Conservation (phyloP, 2,888 invertebrate species). For the Acanthoscelides obtectus region DNA sequence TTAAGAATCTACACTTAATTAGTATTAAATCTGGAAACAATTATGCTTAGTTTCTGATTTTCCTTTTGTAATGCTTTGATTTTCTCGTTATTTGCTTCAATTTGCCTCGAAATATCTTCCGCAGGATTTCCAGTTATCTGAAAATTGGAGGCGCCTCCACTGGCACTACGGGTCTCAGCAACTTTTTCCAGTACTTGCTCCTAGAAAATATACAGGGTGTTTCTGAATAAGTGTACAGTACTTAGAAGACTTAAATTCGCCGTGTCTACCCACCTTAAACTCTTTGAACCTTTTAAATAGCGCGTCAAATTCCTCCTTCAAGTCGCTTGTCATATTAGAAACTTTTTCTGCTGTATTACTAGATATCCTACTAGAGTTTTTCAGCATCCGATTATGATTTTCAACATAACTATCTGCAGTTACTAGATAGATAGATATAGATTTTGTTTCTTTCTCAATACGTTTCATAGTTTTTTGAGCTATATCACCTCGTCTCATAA, state of each 20-base stretch:
- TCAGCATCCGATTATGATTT: too few relatives aligned
- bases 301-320: neutral
- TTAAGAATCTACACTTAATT: neutral
- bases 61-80: slow-evolving; percentile 23
- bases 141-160: slow-evolving; percentile 6
- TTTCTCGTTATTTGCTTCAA: slow-evolving; percentile 26
- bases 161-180: slow-evolving; percentile 3
- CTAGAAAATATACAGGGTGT: slow-evolving; percentile 3
- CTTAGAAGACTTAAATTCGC: neutral
- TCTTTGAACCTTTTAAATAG: neutral
- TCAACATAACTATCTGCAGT: too few relatives aligned
- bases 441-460: too few relatives aligned
- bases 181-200: slow-evolving; percentile 6
- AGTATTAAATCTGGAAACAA: slow-evolving; percentile 20
- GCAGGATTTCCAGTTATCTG: slow-evolving; percentile 27
- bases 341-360: neutral
- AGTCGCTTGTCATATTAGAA: neutral
- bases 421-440: too few relatives aligned
- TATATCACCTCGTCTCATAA: too few relatives aligned
- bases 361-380: neutral
- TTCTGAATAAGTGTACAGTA: neutral
- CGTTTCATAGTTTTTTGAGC: too few relatives aligned
- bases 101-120: slow-evolving; percentile 27
- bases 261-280: neutral
- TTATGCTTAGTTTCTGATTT: slow-evolving; percentile 21